Evolutionary conservation across 35 echinoderm and acorn worm genomes (phyloP), one percentile per base, ranked within the genome.

Genomic region (Ptychodera flava): DNA sequence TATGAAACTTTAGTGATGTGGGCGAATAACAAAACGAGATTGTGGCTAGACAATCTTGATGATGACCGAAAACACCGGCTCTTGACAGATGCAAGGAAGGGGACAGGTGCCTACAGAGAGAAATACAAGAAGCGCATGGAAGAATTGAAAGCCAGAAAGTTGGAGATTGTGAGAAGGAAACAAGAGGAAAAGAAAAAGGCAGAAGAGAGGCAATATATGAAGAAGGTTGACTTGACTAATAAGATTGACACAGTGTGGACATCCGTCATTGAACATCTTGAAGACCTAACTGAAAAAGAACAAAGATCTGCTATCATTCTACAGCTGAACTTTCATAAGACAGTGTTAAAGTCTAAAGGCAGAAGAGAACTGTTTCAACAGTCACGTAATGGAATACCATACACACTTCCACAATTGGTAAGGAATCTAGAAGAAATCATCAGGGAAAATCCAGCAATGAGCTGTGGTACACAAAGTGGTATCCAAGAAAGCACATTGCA

Each of bases 181-280:
- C 33, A 81, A 32, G 28, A 10, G 78, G n/a, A 81, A 81, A 81
- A 81, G 80, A 32, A 81, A 32, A 81, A 79, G n/a, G 35, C 33
- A 81, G 31, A 81, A 81, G 35, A 34, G 28, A 81, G 35, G 14
- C 80, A 81, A 32, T 34, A 31, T 1, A 32, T 81, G 2, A 28
- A 31, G 28, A 31, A 34, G 16, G 80, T 81, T 14, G 35, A 81
- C 31, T 31, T 34, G 16, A 81, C 35, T 32, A 34, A 15, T 1
- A 1, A 28, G 33, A 31, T 81, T 81, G 80, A 34, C 35, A 34
- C 31, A 32, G 80, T 81, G 31, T 81, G 80, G 80, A 32, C 80
- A 1, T 14, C 80, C 33, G 30, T 28, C 14, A 10, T 1, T 34
- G 35, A 34, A 34, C 31, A 31, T 2, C 31, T 34, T 16, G 31